Percentiles rank a stretch among this genome's conserved stretches.
Evolutionary conservation across 2,113 vertebrate species (phyloP).

Genomic region (Etia nguti): DNA sequence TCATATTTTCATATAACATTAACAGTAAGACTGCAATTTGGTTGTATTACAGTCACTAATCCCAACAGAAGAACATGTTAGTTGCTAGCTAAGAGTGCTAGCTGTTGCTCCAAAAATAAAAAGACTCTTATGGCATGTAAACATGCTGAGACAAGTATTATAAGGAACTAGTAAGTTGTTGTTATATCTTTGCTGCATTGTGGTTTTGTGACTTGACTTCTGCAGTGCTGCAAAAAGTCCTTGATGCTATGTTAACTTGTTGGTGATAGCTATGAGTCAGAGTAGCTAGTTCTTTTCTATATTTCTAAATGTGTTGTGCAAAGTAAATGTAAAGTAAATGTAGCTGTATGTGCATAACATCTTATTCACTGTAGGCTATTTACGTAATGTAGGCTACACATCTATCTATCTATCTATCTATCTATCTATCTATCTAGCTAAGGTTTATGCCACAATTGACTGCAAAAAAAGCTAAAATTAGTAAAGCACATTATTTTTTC

Average conservation of each 20-base stretch:
- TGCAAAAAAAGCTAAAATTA: neutral
- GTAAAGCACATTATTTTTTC: no score
- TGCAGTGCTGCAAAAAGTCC: neutral
- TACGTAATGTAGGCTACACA: neutral
- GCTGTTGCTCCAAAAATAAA: neutral
- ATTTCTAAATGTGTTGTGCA: neutral
- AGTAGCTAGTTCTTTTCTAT: neutral
- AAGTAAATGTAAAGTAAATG: neutral
- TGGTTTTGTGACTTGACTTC: neutral
- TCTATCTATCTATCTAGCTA: neutral
- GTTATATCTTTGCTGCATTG: neutral
- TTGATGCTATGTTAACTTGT: neutral
- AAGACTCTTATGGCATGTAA: neutral
- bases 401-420: no score
- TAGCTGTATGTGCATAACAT: neutral
- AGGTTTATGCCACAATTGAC: neutral
- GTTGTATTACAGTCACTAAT: neutral
- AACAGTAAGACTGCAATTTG: neutral
- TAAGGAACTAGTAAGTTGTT: neutral
- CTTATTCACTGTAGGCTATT: neutral
- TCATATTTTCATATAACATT: neutral
- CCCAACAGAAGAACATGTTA: neutral
- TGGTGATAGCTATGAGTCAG: neutral
- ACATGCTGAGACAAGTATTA: neutral
- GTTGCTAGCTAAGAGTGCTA: neutral